Evolutionary conservation across 2,888 invertebrate genomes (phyloP).

Genomic region (Orchesella flavescens): DNA sequence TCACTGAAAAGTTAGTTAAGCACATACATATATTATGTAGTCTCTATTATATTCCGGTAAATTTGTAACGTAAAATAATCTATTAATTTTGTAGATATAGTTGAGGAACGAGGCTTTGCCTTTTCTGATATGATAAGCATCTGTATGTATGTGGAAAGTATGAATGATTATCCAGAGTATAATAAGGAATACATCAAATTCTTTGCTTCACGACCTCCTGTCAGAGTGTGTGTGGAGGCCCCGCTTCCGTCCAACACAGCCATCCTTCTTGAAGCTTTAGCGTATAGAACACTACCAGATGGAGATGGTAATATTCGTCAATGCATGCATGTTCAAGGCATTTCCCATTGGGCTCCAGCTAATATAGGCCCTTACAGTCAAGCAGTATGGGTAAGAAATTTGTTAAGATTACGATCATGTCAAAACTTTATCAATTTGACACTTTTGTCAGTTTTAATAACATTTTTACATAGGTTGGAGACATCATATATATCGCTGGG

Average conservation of each 20-base stretch:
- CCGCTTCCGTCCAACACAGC: conserved; percentile 83
- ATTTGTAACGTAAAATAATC: not conserved
- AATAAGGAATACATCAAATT: conserved; percentile 85
- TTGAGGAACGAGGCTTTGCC: conserved; percentile 76
- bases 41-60: not conserved
- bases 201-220: conserved; percentile 84
- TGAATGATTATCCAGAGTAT: conserved; percentile 84
- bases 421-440: too few species aligned
- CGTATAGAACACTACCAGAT: conserved; percentile 75
- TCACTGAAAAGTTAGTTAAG: conserved; percentile 66
- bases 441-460: too few species aligned
- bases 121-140: conserved; percentile 85
- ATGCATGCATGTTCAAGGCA: conserved; percentile 94
- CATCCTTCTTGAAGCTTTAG: conserved; percentile 85
- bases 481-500: conserved; percentile 89
- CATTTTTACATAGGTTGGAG: conserved; percentile 79
- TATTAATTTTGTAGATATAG: conserved; percentile 76
- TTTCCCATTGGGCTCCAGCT: conserved; percentile 98
- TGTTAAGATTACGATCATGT: too few species aligned
- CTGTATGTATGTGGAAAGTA: conserved; percentile 87
- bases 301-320: conserved; percentile 76
- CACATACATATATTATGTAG: not conserved
- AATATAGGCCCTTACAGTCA: conserved; percentile 98
- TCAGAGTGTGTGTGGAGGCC: conserved; percentile 88
- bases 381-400: conserved; percentile 82